Base-by-base conservation (phyloP, 2,888 invertebrate species). In the Agrotis clavis region DNA sequence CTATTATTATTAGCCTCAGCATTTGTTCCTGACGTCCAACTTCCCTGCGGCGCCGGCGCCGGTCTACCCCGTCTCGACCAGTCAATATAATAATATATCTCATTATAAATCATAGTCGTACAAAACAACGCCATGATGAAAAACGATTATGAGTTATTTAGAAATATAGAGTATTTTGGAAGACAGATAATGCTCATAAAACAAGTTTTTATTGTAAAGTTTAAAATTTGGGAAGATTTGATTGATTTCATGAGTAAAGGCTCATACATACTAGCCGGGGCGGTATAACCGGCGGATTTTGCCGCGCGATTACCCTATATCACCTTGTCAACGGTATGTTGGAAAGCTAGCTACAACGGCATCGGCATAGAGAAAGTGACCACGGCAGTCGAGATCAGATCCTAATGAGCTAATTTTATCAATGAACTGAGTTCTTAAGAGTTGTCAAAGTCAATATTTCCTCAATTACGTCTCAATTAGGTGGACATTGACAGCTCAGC, bases 21-120 rank as follows among this genome's bases (percentile, higher is more conserved):
- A n/a, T 47, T 56, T 57, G 47, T 61, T 64, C 64, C n/a, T 16
- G 74, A 48, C n/a, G n/a, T 47, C 74, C 73, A 64, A 76, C 64
- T 79, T 76, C 45, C 53, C 48, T 41, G 48, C 11, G 74, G 74
- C 80, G 60, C 74, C 11, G 74, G 74, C 80, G 60, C 74, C 60
- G n/a, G n/a, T 57, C 35, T 47, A 50, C 60, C 41, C 79, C 41
- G 61, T 47, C 21, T 53, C 54, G 64, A 51, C 64, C 4, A 63
- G 18, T 65, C 21, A 50, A 35, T 73, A 60, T 65, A 64, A 21
- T 56, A 79, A 51, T n/a, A n/a, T 48, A 50, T 18, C 41, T 30
- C 16, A 51, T 19, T 65, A 51, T 65, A 65, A 79, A 76, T 74
- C 16, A 62, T 35, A 50, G 25, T 64, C 9, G 9, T 21, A 79